Base-by-base conservation (phyloP, 1,140 invertebrate species). In the Antheraea mylitta region DNA sequence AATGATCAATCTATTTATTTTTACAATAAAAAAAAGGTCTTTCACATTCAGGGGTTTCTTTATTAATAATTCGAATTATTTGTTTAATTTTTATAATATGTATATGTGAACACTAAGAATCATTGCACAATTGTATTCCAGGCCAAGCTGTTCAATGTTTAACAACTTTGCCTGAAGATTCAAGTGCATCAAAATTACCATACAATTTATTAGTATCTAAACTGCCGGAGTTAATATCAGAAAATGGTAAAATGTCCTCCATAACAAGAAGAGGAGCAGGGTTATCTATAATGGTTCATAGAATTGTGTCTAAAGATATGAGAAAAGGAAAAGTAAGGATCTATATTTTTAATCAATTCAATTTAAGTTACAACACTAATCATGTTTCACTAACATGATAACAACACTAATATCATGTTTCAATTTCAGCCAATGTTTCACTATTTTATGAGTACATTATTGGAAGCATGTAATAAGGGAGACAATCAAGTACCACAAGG, bases 251-350 rank as follows among this genome's bases (percentile, higher is more conserved):
- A 61, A 85, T 87, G 87, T 79, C 87, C 45, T 94, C 93, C 72
- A 92, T 95, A 7, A 97, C 96, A 0, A 90, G 96, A 69, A 93
- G 95, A 69, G 96, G 96, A 62, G 96, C 96, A n/a, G 97, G 96
- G 22, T 91, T 96, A 3, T 95, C 96, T 7, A 95, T 97, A 38
- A 94, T 97, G 87, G 94, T 97, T 70, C 94, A 96, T 68, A 94
- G 93, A 77, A 94, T 97, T 18, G 93, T 96, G 0, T 94, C 94
- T 38, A 95, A 93, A 76, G 96, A 97, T 79, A 89, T 91, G 68
- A 93, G 93, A 70, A 87, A 86, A 62, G 85, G 84, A 65, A 93
- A 92, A 77, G 92, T 92, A 53, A 16, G 16, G 11, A 18, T 7
- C 60, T 45, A 16, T 70, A 11, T 30, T 18, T 58, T 53, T 61